Percentiles rank a stretch among this genome's conserved stretches.
Conservation (phyloP, 53 echinoderm and acorn worm species). For the Apostichopus leukothele region DNA sequence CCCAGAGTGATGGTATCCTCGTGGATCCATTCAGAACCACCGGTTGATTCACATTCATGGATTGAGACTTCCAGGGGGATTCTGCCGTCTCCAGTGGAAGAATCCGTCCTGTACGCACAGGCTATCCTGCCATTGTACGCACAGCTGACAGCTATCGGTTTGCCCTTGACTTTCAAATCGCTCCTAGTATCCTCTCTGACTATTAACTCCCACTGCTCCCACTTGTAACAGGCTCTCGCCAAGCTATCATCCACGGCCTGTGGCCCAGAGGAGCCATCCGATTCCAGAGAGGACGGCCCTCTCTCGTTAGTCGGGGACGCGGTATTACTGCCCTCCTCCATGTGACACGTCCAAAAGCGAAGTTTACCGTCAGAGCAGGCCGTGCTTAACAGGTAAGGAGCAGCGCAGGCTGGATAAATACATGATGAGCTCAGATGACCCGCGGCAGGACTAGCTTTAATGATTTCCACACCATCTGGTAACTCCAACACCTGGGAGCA, state of each 20-base stretch:
- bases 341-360: slow-evolving; percentile 92
- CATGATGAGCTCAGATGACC: slow-evolving; percentile 98
- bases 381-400: slow-evolving; percentile 82
- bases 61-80: slow-evolving; percentile 73
- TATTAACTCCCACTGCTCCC: slow-evolving; percentile 94
- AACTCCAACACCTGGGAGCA: slow-evolving; percentile 85
- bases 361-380: slow-evolving; percentile 95
- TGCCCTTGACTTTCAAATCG: slow-evolving; percentile 69
- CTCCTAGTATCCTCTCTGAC: slow-evolving; percentile 74
- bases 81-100: slow-evolving; percentile 8
- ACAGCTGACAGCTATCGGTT: slow-evolving; percentile 82
- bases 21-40: slow-evolving; percentile 92
- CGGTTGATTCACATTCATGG: slow-evolving; percentile 94
- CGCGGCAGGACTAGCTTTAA: slow-evolving; percentile 89
- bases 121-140: slow-evolving; percentile 95
- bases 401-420: slow-evolving; percentile 84
- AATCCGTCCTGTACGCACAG: slow-evolving; percentile 70
- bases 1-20: slow-evolving; percentile 90
- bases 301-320: slow-evolving; percentile 54
- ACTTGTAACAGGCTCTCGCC: slow-evolving; percentile 67
- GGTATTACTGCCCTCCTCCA: slow-evolving; percentile 53
- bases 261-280: background rate
- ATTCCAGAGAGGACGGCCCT: slow-evolving; percentile 29
- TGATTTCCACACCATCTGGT: slow-evolving; percentile 78
- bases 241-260: slow-evolving; percentile 54